Percentiles rank a stretch among this genome's conserved stretches.
These are phyloP conservation scores for Picus viridis DNA, from an alignment of 2,797 vertebrate species.

Conservation along the genomic window DNA sequence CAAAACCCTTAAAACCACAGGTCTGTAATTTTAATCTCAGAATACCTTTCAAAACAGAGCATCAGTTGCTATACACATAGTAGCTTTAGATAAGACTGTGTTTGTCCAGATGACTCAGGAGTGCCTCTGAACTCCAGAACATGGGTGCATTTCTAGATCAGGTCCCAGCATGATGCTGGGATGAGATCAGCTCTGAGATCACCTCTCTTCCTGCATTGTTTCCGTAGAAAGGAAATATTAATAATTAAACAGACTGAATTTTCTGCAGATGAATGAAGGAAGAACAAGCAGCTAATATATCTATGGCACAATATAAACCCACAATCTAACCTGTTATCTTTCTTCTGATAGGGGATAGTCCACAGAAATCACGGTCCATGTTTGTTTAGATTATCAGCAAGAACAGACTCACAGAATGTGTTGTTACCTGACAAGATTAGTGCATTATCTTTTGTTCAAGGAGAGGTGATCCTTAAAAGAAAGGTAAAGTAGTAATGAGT, in stretches of 20 bases:
- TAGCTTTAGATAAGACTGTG: neutral
- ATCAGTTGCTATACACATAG: neutral
- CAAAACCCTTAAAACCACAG: neutral
- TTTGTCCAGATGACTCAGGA: neutral
- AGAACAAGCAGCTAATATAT: neutral
- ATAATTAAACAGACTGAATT: neutral
- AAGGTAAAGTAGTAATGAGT: neutral
- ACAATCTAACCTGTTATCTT: neutral
- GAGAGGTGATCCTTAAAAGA: neutral
- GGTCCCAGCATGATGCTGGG: neutral
- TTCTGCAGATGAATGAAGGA: neutral
- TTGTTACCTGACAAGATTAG: neutral
- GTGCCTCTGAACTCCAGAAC: neutral
- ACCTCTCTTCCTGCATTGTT: neutral
- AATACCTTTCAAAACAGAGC: neutral
- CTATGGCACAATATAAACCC: neutral
- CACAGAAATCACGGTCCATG: neutral
- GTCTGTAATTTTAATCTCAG: neutral
- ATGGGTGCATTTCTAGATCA: neutral
- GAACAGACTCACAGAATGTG: neutral
- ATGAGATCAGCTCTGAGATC: constrained; percentile 33
- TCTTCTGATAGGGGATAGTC: neutral
- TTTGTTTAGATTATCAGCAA: neutral
- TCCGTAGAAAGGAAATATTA: neutral
- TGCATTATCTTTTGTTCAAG: neutral